Conservation (phyloP, 2,888 invertebrate species). For the Linnaemya vulpina region DNA sequence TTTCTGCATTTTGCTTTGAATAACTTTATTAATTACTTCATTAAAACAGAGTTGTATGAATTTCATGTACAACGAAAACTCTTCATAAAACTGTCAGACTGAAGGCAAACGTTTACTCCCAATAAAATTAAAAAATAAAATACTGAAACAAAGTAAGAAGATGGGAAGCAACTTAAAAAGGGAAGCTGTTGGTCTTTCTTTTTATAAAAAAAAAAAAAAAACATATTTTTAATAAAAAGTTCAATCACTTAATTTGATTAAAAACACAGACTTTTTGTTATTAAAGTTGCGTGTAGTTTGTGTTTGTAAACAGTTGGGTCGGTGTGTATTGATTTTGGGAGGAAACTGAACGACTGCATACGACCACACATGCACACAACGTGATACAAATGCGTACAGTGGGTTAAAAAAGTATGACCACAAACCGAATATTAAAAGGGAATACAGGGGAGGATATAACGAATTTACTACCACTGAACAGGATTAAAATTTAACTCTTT, state of each 20-base stretch:
- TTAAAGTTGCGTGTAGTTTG: not conserved
- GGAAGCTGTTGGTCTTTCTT: not conserved
- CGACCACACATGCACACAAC: constrained; percentile 37
- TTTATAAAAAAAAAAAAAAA: not conserved
- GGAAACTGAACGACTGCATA: constrained; percentile 11
- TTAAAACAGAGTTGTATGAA: constrained; percentile 10
- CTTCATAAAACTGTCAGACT: constrained; percentile 32
- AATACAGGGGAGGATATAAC: not conserved
- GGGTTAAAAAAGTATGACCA: not conserved
- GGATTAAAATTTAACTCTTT: not conserved
- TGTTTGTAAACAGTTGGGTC: not conserved
- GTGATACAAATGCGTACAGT: not conserved
- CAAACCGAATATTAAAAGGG: not conserved
- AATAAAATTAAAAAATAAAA: no score
- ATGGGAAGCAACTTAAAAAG: not conserved
- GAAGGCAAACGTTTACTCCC: constrained; percentile 44
- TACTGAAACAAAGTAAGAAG: not conserved
- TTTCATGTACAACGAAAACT: constrained; percentile 27
- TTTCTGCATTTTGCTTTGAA: constrained; percentile 1
- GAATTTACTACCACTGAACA: no score
- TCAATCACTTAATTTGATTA: constrained; percentile 66
- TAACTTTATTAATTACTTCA: constrained; percentile 59
- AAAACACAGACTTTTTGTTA: constrained; percentile 10
- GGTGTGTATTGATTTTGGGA: constrained; percentile 31
- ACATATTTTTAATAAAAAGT: constrained; percentile 53